phyloP scores from a whole-genome alignment of 2,797 vertebrate genomes.

The Triplophysa yarkandensis region DNA sequence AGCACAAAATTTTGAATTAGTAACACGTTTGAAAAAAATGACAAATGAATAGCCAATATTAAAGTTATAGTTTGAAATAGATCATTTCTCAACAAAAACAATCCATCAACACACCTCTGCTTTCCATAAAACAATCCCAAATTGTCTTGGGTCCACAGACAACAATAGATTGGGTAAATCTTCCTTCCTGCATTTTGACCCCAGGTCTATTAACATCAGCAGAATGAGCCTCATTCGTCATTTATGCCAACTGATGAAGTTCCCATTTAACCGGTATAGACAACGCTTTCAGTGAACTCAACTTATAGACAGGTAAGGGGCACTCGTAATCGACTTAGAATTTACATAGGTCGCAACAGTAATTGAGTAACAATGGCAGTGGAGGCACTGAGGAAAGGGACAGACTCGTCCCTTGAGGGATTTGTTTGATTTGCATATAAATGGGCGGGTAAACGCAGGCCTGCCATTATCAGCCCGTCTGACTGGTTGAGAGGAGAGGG shows the following conservation, averaged over 20 bases:
- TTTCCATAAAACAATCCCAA: slow-evolving; percentile 7
- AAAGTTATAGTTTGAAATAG: neutral
- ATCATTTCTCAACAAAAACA: neutral
- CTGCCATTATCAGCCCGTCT: slow-evolving; percentile 52
- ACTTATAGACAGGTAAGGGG: slow-evolving; percentile 9
- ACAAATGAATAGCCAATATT: neutral
- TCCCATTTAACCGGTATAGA: slow-evolving; percentile 22
- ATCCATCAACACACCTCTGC: slow-evolving; percentile 1
- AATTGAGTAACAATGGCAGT: slow-evolving; percentile 47
- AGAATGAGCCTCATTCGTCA: slow-evolving; percentile 23
- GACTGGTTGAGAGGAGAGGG: slow-evolving; percentile 60
- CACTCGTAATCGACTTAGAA: slow-evolving; percentile 42
- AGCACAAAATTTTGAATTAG: neutral
- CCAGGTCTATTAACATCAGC: slow-evolving; percentile 38
- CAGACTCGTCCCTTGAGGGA: slow-evolving; percentile 58
- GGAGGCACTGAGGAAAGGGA: slow-evolving; percentile 37
- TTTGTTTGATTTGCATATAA: slow-evolving; percentile 71
- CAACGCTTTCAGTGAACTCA: slow-evolving; percentile 3
- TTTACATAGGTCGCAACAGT: slow-evolving; percentile 36
- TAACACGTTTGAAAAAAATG: neutral
- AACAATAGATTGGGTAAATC: slow-evolving; percentile 34
- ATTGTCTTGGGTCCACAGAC: slow-evolving; percentile 13
- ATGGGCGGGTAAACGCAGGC: slow-evolving; percentile 63
- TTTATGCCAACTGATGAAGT: slow-evolving; percentile 36
- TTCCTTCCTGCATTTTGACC: slow-evolving; percentile 23